Conservation (phyloP, 2,797 vertebrate species). For the Atherinosoma microstoma region DNA sequence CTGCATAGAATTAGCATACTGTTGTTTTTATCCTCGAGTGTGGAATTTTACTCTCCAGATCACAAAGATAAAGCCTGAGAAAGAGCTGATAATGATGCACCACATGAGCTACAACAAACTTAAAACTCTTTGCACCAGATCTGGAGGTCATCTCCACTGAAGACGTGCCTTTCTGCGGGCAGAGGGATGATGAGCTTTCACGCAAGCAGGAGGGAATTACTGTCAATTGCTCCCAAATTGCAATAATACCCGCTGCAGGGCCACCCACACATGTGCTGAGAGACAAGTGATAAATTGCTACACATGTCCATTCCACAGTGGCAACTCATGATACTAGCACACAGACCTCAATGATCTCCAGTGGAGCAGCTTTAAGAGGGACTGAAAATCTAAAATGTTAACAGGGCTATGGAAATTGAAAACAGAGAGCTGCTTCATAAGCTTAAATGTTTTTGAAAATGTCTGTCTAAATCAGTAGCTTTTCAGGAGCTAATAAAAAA, state of each 20-base stretch:
- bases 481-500: conserved; percentile 16
- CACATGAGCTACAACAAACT: conserved; percentile 36
- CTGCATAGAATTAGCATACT: not conserved
- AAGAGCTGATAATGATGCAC: conserved; percentile 62
- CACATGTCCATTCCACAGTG: conserved; percentile 80
- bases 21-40: conserved; percentile 18
- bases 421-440: conserved; percentile 13
- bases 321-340: conserved; percentile 57
- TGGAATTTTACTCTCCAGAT: conserved; percentile 37
- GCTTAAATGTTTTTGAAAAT: conserved; percentile 18
- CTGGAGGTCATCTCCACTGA: conserved; percentile 55
- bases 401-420: not conserved
- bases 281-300: conserved; percentile 80
- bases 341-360: conserved; percentile 52
- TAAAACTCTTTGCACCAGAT: conserved; percentile 29
- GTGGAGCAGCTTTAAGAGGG: conserved; percentile 25
- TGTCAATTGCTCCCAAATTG: conserved; percentile 82
- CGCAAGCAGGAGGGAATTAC: conserved; percentile 79
- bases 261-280: conserved; percentile 77
- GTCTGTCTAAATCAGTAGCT: not conserved
- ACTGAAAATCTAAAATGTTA: conserved; percentile 32
- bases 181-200: conserved; percentile 68
- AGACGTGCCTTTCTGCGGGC: conserved; percentile 44
- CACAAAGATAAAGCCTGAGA: conserved; percentile 34
- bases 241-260: conserved; percentile 75